These are phyloP conservation scores for Melanaphis sacchari DNA, from an alignment of 1,140 invertebrate species.

Conservation along the genomic window DNA sequence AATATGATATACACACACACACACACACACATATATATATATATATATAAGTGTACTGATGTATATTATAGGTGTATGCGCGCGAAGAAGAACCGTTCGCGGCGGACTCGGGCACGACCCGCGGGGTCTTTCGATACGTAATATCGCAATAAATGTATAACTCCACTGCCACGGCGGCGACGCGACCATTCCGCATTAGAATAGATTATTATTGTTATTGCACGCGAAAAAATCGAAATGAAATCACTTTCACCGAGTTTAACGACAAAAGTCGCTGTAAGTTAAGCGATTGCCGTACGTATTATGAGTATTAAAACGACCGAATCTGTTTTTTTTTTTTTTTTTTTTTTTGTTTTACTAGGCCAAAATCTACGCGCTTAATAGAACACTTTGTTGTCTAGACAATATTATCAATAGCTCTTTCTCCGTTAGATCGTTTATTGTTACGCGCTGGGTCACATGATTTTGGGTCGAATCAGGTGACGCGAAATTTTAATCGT, in stretches of 20 bases:
- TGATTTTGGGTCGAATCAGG: neutral
- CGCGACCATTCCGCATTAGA: neutral
- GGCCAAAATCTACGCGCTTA: neutral
- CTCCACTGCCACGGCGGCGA: no score
- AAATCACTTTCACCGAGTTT: neutral
- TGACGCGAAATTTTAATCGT: neutral
- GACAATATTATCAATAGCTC: neutral
- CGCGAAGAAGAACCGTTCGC: neutral
- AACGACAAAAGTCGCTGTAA: no score
- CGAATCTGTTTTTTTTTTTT: no score
- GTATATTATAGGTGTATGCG: neutral
- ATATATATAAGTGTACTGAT: no score
- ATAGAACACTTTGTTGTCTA: neutral
- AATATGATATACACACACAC: no score
- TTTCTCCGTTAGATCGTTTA: neutral
- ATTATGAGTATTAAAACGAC: neutral
- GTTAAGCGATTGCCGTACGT: neutral
- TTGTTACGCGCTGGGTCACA: no score
- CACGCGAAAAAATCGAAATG: neutral
- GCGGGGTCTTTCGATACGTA: constrained; percentile 6
- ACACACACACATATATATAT: no score
- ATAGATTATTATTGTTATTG: neutral
- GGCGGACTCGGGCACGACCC: neutral
- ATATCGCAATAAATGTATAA: neutral
- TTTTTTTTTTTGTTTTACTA: no score